Base-by-base conservation (phyloP, 2,888 invertebrate genomes). In the Yponomeuta malinellus region DNA sequence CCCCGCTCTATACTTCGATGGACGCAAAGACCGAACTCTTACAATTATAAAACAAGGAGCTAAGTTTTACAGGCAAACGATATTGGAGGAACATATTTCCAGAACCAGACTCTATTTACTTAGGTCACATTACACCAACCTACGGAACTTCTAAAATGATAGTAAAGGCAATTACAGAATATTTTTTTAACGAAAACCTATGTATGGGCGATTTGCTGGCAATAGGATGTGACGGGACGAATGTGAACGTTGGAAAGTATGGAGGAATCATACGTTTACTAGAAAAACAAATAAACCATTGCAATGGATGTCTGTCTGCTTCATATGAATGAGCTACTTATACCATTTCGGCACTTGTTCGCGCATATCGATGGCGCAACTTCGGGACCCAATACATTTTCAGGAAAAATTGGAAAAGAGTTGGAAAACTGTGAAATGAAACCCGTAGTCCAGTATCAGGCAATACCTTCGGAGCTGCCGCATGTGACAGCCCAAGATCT, bases 221-320 rank as follows among this genome's bases (percentile, higher is more conserved):
- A 6, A 73, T 77, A 71, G 76, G 76, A 10, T 77, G 75, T 71
- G 75, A 76, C 71, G 77, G 76, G n/a, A 75, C 76, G 12, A 72
- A 71, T 52, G 72, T 73, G 0, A 76, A 77, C 72, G 72, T 71
- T 63, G 76, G 75, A 10, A 73, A 72, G n/a, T 63, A 72, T 29
- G 74, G 73, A 31, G 76, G 76, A 33, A 71, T 75, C 31, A 75
- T 76, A 37, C 23, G 72, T 3, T 63, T 76, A 31, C 66, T 76
- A 6, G 76, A 77, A 73, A 74, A 74, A 73, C 37, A 33, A 33
- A 71, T 10, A 72, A 68, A 74, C 75, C 75, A 31, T 48, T 76
- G 29, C 76, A 76, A 59, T 76, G 75, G 75, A 71, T 23, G 71
- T 76, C 33, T 33, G 33, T 33, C 33, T 33, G 33, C 33, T 33